Conservation (phyloP, 2,888 invertebrate genomes). For the Dendrolimus pini region DNA sequence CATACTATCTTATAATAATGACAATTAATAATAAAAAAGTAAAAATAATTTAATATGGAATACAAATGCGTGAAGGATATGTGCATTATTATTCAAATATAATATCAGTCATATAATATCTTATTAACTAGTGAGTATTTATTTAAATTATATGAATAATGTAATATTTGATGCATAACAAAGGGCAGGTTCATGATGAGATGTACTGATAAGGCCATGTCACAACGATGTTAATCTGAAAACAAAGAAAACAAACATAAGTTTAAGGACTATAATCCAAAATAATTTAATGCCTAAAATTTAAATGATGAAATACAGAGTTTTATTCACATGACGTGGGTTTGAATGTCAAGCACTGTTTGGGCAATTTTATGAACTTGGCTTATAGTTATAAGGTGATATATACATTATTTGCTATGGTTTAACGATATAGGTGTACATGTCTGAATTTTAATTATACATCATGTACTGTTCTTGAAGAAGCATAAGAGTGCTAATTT, state of each 20-base stretch:
- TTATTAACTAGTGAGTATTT: constrained; percentile 64
- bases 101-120: constrained; percentile 55
- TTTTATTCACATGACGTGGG: no score
- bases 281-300: neutral
- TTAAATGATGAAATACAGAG: neutral
- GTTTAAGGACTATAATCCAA: neutral
- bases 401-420: no score
- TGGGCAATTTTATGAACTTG: no score
- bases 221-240: constrained; percentile 37
- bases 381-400: no score
- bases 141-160: constrained; percentile 21
- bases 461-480: no score
- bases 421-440: no score
- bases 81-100: constrained; percentile 40
- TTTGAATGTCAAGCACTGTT: no score
- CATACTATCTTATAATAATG: constrained; percentile 12
- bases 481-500: no score
- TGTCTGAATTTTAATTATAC: no score
- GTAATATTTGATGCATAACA: constrained; percentile 14
- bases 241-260: constrained; percentile 26
- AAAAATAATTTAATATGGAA: constrained; percentile 48
- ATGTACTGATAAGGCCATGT: constrained; percentile 8
- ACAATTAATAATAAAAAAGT: constrained; percentile 26
- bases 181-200: constrained; percentile 8
- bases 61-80: constrained; percentile 63